phyloP scores from a whole-genome alignment of 1,140 invertebrate genomes.

The Pseudomyrmex dendroicus region DNA sequence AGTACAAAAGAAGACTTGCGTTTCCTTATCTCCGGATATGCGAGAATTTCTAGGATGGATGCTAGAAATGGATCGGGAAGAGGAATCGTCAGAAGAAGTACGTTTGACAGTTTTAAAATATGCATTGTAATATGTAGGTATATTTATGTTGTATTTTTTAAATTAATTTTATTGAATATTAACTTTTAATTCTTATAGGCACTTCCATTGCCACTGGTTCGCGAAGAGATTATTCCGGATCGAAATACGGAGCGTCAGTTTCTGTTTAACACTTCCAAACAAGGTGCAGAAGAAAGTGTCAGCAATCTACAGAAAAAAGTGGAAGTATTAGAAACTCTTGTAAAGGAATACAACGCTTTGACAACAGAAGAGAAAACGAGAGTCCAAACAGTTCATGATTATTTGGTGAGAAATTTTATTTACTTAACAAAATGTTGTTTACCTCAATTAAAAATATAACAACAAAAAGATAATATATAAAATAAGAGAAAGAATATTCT shows the following conservation, averaged over 20 bases:
- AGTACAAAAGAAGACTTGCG: conserved; percentile 73
- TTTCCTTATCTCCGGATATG: conserved; percentile 67
- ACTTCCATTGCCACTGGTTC: conserved; percentile 47
- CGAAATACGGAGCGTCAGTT: conserved; percentile 57
- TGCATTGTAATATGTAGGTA: not conserved
- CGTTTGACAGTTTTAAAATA: not conserved
- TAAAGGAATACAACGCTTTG: conserved; percentile 71
- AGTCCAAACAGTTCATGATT: conserved; percentile 73
- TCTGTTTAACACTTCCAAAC: conserved; percentile 49
- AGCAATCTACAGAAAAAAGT: conserved; percentile 69
- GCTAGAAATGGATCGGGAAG: conserved; percentile 20
- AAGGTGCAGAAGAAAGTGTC: conserved; percentile 18
- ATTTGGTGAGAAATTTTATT: conserved; percentile 67
- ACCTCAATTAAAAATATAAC: too few relatives aligned
- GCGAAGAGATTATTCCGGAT: not conserved
- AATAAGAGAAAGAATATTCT: not conserved
- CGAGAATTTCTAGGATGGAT: conserved; percentile 74
- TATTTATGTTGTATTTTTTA: not conserved
- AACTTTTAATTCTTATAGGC: conserved; percentile 31
- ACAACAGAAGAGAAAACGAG: conserved; percentile 70
- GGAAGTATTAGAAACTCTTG: conserved; percentile 66
- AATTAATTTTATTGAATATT: not conserved
- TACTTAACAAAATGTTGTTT: too few relatives aligned
- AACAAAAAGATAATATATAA: not conserved
- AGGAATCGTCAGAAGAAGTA: conserved; percentile 37